Conservation (phyloP, 2,113 vertebrate species). For the Podarcis raffonei region DNA sequence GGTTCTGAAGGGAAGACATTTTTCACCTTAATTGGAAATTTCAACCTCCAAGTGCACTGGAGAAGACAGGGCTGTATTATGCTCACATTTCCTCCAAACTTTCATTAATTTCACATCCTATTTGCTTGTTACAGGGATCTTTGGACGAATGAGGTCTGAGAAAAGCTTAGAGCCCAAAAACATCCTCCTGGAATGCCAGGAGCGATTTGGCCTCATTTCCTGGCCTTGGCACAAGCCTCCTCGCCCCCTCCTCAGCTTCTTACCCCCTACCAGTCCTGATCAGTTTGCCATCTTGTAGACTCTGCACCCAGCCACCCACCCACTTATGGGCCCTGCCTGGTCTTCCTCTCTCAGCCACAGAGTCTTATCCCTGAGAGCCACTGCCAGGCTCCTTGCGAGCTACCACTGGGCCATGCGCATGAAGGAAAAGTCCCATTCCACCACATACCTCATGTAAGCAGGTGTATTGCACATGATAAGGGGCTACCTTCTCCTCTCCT, state of each 20-base stretch:
- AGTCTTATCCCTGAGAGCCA: not conserved
- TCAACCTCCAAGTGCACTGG: slow-evolving; percentile 18
- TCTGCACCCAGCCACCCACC: not conserved
- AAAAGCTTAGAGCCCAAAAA: not conserved
- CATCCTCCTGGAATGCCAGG: not conserved
- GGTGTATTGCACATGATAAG: slow-evolving; percentile 96
- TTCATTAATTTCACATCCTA: not conserved
- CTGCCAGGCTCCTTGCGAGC: too few species aligned
- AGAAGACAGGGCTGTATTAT: not conserved
- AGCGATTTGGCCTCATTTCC: too few species aligned
- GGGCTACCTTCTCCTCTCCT: slow-evolving; percentile 95
- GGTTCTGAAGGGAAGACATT: slow-evolving; percentile 80
- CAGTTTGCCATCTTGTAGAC: not conserved
- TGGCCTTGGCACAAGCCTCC: not conserved
- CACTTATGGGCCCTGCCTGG: not conserved
- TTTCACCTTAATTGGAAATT: slow-evolving; percentile 43
- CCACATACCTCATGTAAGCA: slow-evolving; percentile 93
- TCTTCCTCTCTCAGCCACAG: not conserved
- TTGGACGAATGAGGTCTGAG: not conserved
- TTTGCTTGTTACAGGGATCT: not conserved
- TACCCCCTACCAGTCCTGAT: too few species aligned
- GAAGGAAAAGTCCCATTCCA: not conserved
- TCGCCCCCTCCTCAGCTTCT: not conserved
- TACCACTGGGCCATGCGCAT: too few species aligned
- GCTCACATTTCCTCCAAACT: not conserved